Base-by-base conservation (phyloP, 2,113 vertebrate species). In the Dicentrarchus labrax region DNA sequence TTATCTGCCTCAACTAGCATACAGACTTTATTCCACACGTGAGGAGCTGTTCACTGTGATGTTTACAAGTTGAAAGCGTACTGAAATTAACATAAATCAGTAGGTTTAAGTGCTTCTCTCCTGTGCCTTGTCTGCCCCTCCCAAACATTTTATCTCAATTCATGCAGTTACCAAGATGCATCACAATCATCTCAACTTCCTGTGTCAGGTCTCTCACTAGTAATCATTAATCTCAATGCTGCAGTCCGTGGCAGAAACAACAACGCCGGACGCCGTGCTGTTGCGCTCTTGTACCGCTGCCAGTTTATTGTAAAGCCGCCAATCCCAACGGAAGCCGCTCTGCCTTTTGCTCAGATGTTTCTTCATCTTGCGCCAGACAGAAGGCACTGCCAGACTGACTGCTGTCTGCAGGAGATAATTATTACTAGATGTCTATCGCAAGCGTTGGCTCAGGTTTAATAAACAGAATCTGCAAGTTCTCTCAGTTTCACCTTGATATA, bases 351-450 rank as follows among this genome's bases (percentile, higher is more conserved):
- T 48, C 0, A 0, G 48, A 43, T 30, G 41, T 13, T 72, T 57
- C 71, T 60, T 76, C 43, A 39, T 76, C 39, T 43, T 13, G 22
- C 4, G 60, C 62, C 64, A 79, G 69, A 24, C 13, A 21, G 19
- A 38, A n/a, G 39, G 19, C 47, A 0, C 24, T n/a, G 62, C 69
- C 69, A 79, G 76, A 73, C 8, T 8, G 30, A 16, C 39, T n/a
- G n/a, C 65, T 80, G 72, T 76, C 66, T 76, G 72, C 72, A 22
- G 45, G 45, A 72, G 67, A 72, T 76, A 45, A 85, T 71, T 76
- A 80, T 59, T 36, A 36, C 48, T 9, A 3, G 57, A 62, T 17
- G 19, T 48, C n/a, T 65, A 48, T 39, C 13, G 4, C 22, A 47
- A 11, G 15, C n/a, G 5, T 38, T 19, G 43, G 36, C 75, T 21